These are phyloP conservation scores for Champsocephalus gunnari DNA, from an alignment of 2,797 vertebrate species.

Conservation along the genomic window DNA sequence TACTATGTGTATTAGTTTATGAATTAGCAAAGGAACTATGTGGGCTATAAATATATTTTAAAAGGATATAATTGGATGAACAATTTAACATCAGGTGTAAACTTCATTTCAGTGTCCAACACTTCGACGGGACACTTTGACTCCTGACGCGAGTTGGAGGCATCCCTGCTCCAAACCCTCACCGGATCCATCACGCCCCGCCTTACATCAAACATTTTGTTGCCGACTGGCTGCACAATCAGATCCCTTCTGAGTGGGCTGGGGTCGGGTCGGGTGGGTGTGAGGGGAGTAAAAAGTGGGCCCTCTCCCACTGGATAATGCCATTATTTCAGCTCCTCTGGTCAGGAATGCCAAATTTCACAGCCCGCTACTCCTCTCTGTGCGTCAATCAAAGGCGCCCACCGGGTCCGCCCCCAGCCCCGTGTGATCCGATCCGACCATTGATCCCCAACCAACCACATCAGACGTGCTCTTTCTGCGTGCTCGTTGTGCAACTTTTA, in stretches of 20 bases:
- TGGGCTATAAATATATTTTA: not conserved
- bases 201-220: slow-evolving; percentile 90
- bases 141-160: slow-evolving; percentile 50
- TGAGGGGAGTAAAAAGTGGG: slow-evolving; percentile 86
- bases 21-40: not conserved
- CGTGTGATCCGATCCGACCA: slow-evolving; percentile 59
- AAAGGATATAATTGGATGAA: slow-evolving; percentile 7
- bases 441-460: slow-evolving; percentile 43
- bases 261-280: slow-evolving; percentile 64
- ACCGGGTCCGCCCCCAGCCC: slow-evolving; percentile 61
- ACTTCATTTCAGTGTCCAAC: not conserved
- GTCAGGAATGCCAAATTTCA: slow-evolving; percentile 97
- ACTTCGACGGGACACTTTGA: slow-evolving; percentile 42
- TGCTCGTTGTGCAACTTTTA: not conserved
- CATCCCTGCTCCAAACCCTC: slow-evolving; percentile 79
- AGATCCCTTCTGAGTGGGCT: slow-evolving; percentile 87
- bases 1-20: not conserved
- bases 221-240: slow-evolving; percentile 93
- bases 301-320: slow-evolving; percentile 94
- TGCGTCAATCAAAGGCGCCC: slow-evolving; percentile 84
- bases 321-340: slow-evolving; percentile 98
- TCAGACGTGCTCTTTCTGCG: slow-evolving; percentile 28
- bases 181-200: slow-evolving; percentile 88
- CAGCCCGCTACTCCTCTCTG: slow-evolving; percentile 89
- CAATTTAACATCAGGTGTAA: not conserved